Base-by-base conservation (phyloP, 2,888 invertebrate species). In the Peribatodes rhomboidaria region DNA sequence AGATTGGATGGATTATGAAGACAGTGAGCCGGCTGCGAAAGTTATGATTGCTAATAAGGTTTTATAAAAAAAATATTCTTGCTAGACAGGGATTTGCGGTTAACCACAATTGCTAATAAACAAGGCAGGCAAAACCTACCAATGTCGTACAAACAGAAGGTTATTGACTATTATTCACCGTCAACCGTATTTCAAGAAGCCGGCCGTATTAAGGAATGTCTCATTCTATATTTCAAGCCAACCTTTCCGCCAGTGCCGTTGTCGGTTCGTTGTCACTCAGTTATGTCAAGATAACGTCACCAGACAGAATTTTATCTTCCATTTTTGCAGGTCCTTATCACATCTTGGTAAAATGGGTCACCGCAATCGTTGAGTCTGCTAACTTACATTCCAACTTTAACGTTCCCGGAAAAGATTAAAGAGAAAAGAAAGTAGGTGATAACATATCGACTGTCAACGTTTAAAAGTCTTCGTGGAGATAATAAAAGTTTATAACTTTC, bases 21-120 rank as follows among this genome's bases (percentile, higher is more conserved):
- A 44, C 56, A 72, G 69, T 58, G 66, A 64, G 64, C 46, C 65
- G 47, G 62, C 63, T 65, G 70, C 72, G 76, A 73, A 72, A 78
- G 55, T 58, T 65, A 60, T 50, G 31, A 39, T 16, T 31, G 54
- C 46, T 59, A 61, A 58, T 65, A 65, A 63, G 63, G 33, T 49
- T 54, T 33, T 52, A 47, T 41, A 60, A 42, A 56, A 31, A n/a
- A 39, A 35, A 22, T 2, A 37, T 27, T 42, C 20, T 20, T 18
- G 39, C 35, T 41, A 39, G 37, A 60, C 39, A 50, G 20, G 41
- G 39, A 20, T 46, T 60, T 65, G 52, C 46, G 56, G 65, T 57
- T 61, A 50, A 18, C 65, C 60, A 52, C 53, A 60, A 65, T 61
- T 41, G 22, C 46, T 56, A 56, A 52, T 56, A 57, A 60, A 52